Evolutionary conservation across 2,113 vertebrate genomes (phyloP), one percentile per base, ranked within the genome.

Genomic region (Chinchilla lanigera): DNA sequence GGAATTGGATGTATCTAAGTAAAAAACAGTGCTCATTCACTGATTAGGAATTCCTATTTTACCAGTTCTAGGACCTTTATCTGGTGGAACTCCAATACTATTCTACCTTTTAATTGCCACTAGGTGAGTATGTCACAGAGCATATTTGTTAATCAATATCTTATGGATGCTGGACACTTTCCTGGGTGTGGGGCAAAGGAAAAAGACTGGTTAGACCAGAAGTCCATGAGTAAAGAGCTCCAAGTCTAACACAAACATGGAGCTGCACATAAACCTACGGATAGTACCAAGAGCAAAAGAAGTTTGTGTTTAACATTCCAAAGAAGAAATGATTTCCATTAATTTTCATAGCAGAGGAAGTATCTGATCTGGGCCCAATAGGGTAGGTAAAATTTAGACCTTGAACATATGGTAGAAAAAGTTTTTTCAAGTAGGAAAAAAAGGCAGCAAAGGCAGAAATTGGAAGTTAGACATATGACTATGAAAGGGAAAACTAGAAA

Each of bases 321-420:
- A 94, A 81, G 65, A 91, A 61, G 20, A 78, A 33, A 93, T 69
- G 63, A 52, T 85, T 86, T 96, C 33, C 71, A 73, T 33, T 92
- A 28, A 7, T 69, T 93, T 54, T 90, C n/a, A 35, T 24, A 69
- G 41, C 65, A 81, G 75, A 71, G 58, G 17, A 87, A 93, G 56
- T 11, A 93, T 80, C 9, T 83, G n/a, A 87, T 30, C 28, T 82
- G 35, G 75, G 50, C 80, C 60, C 17, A 63, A 50, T 16, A 73
- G 44, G 11, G 17, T 69, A 5, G 82, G 41, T 16, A 78, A 54
- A 91, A 88, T 94, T 71, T 30, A 91, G 58, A 58, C 7, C n/a
- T 12, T 77, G 13, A 86, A 73, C 35, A 86, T 20, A 67, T 28
- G 9, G 26, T 50, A 47, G 52, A 71, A 52, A 63, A 95, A 41